Evolutionary conservation across 2,113 vertebrate genomes (phyloP), one percentile per base, ranked within the genome.

Genomic region (Erythrocercus mccallii): DNA sequence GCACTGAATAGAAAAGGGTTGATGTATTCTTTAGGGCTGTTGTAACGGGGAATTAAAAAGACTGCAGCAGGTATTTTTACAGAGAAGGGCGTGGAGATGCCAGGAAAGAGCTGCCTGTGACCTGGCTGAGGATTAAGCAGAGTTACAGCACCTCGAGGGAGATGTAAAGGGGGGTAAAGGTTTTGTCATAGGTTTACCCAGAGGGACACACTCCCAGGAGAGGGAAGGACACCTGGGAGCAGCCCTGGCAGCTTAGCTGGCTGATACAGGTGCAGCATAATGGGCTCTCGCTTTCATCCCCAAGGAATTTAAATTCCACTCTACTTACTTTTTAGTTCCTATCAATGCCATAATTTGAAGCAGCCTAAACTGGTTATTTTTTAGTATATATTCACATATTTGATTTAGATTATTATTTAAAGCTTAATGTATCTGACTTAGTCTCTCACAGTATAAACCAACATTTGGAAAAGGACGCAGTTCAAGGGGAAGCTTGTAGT

Each of bases 191-290:
- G 68, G 15, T 62, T 86, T 68, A 44, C 70, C 24, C 72, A 68
- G 37, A 40, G 37, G 5, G 47, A 38, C 8, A 11, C 27, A 42
- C 69, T 47, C 48, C 38, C 20, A 14, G 50, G 47, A 88, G 80
- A 73, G 40, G 35, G 51, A 76, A 4, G 31, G 10, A 8, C 13
- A 10, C 24, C 51, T 56, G 77, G 31, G 57, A 71, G 5, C 5
- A 76, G n/a, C 54, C 48, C 48, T 5, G 11, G 4, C 23, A 28
- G 38, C 21, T 74, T 15, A 38, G 21, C 31, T 73, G 40, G 23
- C 61, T 57, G 51, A 14, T 14, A 5, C 3, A 25, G 40, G 16
- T 20, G 22, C 54, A 60, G 4, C 0, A 1, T 20, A 31, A 62
- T 12, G 31, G 33, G 24, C 21, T 88, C 21, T 30, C 3, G 1